Evolutionary conservation across 2,888 invertebrate genomes (phyloP), one percentile per base, ranked within the genome.

Genomic region (Caenorhabditis sp.): DNA sequence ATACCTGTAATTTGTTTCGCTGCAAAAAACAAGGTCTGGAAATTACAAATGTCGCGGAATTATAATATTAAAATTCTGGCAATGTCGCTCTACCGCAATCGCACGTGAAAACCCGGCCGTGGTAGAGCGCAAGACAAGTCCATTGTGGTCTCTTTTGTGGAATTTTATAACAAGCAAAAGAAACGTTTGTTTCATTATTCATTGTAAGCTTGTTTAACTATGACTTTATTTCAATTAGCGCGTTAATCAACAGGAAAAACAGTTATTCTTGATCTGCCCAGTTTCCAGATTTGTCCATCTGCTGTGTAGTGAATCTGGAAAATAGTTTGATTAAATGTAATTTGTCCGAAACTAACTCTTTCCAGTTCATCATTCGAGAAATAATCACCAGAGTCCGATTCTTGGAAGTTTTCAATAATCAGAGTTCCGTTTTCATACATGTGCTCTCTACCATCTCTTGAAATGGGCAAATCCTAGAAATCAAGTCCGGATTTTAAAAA

Each of bases 321-420:
- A 41, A 1, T 24, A 41, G 37, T n/a, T 41, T 48, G 20, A 24
- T 22, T 35, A 32, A 13, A 35, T 15, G 20, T 8, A 24, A 50
- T 43, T 39, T 68, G 6, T 59, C 15, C n/a, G n/a, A 45, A 30
- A 50, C 22, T n/a, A 15, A 43, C 45, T 26, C 73, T 59, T 53
- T 78, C 76, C 9, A 73, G 41, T 43, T 81, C 81, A 37, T 81
- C 79, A 39, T 77, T 45, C 0, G 75, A 68, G 9, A 53, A 81
- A 39, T 81, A 81, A 37, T 71, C 76, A 4, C 81, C 81, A n/a
- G 70, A 61, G 52, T 81, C 81, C 0, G 70, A 22, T 7, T n/a
- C 7, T 55, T 78, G 53, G 35, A 81, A 59, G 27, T 70, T 56
- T 13, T 53, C 17, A 45, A 81, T 81, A 8, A 80, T 43, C 5